A percentile compares a stretch with the other conserved stretches of the same genome.
phyloP scores from a whole-genome alignment of 2,888 invertebrate genomes.

The Merodon equestris region DNA sequence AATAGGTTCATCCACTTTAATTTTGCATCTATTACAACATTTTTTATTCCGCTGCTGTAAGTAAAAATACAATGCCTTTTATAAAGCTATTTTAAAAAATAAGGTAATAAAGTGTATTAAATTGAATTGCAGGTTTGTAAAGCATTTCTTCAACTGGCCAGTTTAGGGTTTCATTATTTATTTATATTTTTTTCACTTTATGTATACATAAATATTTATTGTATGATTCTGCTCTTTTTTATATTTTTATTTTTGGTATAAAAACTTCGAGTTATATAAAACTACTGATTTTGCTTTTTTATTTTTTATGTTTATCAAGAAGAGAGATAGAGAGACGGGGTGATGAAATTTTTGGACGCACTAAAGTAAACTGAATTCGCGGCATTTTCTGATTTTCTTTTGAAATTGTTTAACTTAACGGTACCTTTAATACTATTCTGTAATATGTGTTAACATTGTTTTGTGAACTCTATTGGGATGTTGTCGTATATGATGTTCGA shows the following conservation, averaged over 20 bases:
- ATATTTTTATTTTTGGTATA: constrained; percentile 65
- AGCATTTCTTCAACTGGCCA: constrained; percentile 67
- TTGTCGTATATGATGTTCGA: no score
- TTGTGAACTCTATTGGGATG: no score
- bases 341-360: constrained; percentile 70
- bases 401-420: not conserved
- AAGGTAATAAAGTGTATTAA: constrained; percentile 47
- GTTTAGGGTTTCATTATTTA: constrained; percentile 48
- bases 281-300: constrained; percentile 67
- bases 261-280: constrained; percentile 57
- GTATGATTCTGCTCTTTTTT: constrained; percentile 31
- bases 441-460: no score
- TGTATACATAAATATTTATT: constrained; percentile 62
- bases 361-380: no score
- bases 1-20: constrained; percentile 49
- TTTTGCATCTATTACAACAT: not conserved
- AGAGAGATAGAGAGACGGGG: constrained; percentile 21
- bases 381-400: no score
- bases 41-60: constrained; percentile 16
- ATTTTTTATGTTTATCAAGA: constrained; percentile 33
- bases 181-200: constrained; percentile 40
- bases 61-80: constrained; percentile 48
- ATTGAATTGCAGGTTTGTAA: constrained; percentile 60
- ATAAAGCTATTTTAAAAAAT: constrained; percentile 64
- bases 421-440: not conserved